Evolutionary conservation across 2,113 vertebrate species (phyloP).

Genomic region (Amphiprion ocellaris): DNA sequence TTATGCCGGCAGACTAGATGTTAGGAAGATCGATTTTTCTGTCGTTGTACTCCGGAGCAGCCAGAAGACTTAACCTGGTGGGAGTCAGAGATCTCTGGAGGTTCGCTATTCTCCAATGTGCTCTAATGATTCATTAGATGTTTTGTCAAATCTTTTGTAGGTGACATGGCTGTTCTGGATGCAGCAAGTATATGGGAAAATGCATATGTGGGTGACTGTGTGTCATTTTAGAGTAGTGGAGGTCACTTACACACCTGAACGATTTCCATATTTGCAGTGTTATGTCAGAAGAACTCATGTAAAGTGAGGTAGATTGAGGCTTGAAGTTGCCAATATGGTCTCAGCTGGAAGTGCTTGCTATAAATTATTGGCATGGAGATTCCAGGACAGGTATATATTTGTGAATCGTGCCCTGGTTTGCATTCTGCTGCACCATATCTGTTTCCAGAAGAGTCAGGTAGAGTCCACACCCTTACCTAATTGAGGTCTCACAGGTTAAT

Average conservation of each 20-base stretch:
- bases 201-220: background rate
- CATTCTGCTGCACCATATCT: slow-evolving; percentile 19
- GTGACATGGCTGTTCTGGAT: background rate
- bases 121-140: background rate
- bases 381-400: background rate
- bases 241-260: slow-evolving; percentile 18
- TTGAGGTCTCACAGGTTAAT: slow-evolving; percentile 70
- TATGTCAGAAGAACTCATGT: slow-evolving; percentile 39
- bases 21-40: slow-evolving; percentile 29
- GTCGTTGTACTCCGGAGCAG: background rate
- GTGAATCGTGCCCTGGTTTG: background rate
- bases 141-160: background rate
- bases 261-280: slow-evolving; percentile 59
- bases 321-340: slow-evolving; percentile 17
- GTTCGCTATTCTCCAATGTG: too few species aligned
- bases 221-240: slow-evolving; percentile 27
- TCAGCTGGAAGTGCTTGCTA: slow-evolving; percentile 26
- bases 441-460: slow-evolving; percentile 26
- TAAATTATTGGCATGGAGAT: slow-evolving; percentile 16
- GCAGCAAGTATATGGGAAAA: background rate
- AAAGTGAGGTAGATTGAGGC: slow-evolving; percentile 30
- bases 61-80: background rate
- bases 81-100: too few species aligned
- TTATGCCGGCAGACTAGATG: slow-evolving; percentile 15
- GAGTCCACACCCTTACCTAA: slow-evolving; percentile 42